Conservation (phyloP, 2,888 invertebrate species). For the Orthonevra nobilis region DNA sequence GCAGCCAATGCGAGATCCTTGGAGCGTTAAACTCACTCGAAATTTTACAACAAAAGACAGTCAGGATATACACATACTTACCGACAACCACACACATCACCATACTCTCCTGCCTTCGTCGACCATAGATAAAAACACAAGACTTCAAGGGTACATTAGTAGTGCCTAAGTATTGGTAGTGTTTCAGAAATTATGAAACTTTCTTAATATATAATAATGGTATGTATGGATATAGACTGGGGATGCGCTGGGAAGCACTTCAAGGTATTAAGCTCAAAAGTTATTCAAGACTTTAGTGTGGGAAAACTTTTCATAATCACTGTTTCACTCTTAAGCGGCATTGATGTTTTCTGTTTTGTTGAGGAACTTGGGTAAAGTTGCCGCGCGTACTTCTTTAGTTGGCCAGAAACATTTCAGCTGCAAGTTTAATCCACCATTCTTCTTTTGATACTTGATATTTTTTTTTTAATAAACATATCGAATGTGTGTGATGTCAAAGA, state of each 20-base stretch:
- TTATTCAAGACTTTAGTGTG: constrained; percentile 63
- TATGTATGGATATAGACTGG: neutral
- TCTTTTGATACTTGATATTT: too few species aligned
- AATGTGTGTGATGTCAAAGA: too few species aligned
- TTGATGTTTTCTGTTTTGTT: constrained; percentile 31
- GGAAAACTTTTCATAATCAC: constrained; percentile 65
- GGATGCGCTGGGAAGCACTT: neutral
- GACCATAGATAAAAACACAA: constrained; percentile 48
- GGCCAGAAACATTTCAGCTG: too few species aligned
- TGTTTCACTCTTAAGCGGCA: constrained; percentile 50
- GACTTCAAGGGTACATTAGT: constrained; percentile 37
- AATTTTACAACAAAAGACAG: constrained; percentile 45
- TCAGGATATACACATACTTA: constrained; percentile 5
- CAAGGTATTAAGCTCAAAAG: constrained; percentile 44
- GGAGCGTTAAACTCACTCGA: constrained; percentile 34
- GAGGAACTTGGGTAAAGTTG: constrained; percentile 36
- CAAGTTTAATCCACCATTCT: too few species aligned
- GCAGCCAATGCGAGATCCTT: constrained; percentile 45
- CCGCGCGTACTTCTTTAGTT: constrained; percentile 16
- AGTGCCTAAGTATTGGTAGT: constrained; percentile 13
- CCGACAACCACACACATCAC: constrained; percentile 23
- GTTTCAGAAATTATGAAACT: constrained; percentile 57
- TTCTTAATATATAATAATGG: constrained; percentile 46
- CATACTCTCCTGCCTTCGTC: neutral
- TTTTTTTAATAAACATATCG: too few species aligned